Evolutionary conservation across 2,113 vertebrate species (phyloP).

Genomic region (Tragelaphus scriptus): DNA sequence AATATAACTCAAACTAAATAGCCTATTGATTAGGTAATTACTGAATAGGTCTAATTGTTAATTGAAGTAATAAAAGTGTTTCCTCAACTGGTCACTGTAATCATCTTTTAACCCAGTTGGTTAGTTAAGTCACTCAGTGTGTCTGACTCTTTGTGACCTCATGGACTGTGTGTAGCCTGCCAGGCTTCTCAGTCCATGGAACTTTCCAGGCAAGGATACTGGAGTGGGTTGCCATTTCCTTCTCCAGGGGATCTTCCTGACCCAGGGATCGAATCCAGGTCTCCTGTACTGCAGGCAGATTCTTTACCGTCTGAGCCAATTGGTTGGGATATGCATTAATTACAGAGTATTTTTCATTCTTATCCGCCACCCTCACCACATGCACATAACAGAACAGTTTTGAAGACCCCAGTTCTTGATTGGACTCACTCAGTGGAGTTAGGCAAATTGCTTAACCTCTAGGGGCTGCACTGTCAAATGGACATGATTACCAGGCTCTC

Average conservation of each 20-base stretch:
- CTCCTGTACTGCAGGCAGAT: not conserved
- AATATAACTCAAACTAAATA: conserved; percentile 20
- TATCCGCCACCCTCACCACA: not conserved
- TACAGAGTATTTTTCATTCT: not conserved
- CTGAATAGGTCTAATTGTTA: conserved; percentile 5
- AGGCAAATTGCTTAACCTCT: not conserved
- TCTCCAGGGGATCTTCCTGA: not conserved
- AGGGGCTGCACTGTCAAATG: not conserved
- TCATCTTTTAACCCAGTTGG: not conserved
- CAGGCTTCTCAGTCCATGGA: not conserved
- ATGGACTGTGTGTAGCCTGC: not conserved
- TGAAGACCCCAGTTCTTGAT: not conserved
- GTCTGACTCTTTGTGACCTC: not conserved
- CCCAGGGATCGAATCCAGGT: not conserved
- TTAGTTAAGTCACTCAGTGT: not conserved
- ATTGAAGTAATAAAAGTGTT: conserved; percentile 36
- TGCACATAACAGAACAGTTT: not conserved
- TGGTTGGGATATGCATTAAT: not conserved
- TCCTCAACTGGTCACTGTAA: not conserved
- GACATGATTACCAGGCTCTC: not conserved
- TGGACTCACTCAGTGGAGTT: not conserved
- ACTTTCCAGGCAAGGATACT: not conserved
- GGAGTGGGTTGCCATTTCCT: not conserved
- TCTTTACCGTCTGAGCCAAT: not conserved
- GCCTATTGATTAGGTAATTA: conserved; percentile 27